Percentiles rank a stretch among this genome's conserved stretches.
Conservation (phyloP, 2,797 vertebrate genomes). For the Pangasius sanitwongsei region DNA sequence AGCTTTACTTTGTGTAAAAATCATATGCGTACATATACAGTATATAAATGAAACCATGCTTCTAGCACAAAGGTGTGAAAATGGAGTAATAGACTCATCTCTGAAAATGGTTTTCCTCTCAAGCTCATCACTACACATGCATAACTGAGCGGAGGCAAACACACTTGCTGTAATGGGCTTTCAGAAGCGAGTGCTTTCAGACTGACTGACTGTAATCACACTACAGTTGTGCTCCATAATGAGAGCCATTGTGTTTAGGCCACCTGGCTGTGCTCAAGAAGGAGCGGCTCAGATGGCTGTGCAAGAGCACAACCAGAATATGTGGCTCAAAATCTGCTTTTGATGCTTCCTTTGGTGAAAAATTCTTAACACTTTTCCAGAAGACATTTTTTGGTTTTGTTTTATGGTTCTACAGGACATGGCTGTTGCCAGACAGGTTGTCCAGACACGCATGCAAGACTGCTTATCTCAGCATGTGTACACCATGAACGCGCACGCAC, state of each 20-base stretch:
- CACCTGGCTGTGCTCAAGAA: conserved; percentile 42
- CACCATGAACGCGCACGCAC: not conserved
- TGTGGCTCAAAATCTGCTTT: conserved; percentile 22
- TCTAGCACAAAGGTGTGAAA: conserved; percentile 20
- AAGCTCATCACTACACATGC: conserved; percentile 16
- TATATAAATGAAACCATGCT: not conserved
- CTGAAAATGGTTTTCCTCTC: conserved; percentile 8
- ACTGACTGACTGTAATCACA: conserved; percentile 47
- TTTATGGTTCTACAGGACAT: conserved; percentile 39
- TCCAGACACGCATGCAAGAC: conserved; percentile 44
- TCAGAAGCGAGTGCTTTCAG: conserved; percentile 30
- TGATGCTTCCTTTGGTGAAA: conserved; percentile 18
- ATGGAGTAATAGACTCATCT: conserved; percentile 9
- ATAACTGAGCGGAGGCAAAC: conserved; percentile 12
- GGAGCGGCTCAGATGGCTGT: not conserved
- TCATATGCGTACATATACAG: not conserved
- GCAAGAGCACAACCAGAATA: not conserved
- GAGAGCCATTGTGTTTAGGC: conserved; percentile 45
- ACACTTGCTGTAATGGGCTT: conserved; percentile 27
- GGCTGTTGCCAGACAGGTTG: conserved; percentile 47
- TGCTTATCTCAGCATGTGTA: conserved; percentile 61
- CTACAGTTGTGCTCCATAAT: conserved; percentile 49
- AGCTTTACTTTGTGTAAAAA: not conserved
- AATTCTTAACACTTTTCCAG: conserved; percentile 31
- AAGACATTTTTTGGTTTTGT: conserved; percentile 22